A percentile compares a stretch with the other conserved stretches of the same genome.
phyloP scores from a whole-genome alignment of 2,113 vertebrate genomes.

The Cheilinus undulatus region DNA sequence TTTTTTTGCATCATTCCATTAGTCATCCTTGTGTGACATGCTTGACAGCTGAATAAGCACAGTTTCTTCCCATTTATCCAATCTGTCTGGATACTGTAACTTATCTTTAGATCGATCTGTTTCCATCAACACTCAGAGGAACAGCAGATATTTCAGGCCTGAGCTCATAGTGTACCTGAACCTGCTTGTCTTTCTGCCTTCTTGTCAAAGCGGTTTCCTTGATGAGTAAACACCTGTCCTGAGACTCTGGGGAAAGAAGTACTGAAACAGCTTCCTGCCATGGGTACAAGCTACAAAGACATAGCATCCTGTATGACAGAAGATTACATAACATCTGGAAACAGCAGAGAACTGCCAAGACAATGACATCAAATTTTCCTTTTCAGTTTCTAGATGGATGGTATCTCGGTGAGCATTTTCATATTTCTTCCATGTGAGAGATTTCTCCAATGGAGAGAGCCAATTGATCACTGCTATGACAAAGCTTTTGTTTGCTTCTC shows the following conservation, averaged over 20 bases:
- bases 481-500: too few relatives aligned
- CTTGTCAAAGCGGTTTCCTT: conserved; percentile 15
- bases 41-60: background rate
- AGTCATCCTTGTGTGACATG: background rate
- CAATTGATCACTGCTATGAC: too few relatives aligned
- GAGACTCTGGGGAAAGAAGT: background rate
- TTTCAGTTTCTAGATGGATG: background rate
- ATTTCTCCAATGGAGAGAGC: too few relatives aligned
- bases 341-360: conserved; percentile 18
- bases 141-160: conserved; percentile 46
- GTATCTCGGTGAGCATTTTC: background rate
- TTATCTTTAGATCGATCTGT: conserved; percentile 48
- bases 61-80: background rate
- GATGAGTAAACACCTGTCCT: conserved; percentile 52
- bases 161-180: conserved; percentile 42
- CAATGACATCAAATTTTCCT: conserved; percentile 38
- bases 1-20: background rate
- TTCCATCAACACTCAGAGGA: conserved; percentile 52
- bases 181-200: conserved; percentile 7
- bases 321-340: conserved; percentile 52
- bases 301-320: conserved; percentile 11
- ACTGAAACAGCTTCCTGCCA: conserved; percentile 19
- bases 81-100: conserved; percentile 20
- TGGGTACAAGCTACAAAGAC: conserved; percentile 28
- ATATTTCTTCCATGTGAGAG: background rate